A percentile compares a stretch with the other conserved stretches of the same genome.
phyloP scores from a whole-genome alignment of 2,797 vertebrate species.

The Aplochiton taeniatus region DNA sequence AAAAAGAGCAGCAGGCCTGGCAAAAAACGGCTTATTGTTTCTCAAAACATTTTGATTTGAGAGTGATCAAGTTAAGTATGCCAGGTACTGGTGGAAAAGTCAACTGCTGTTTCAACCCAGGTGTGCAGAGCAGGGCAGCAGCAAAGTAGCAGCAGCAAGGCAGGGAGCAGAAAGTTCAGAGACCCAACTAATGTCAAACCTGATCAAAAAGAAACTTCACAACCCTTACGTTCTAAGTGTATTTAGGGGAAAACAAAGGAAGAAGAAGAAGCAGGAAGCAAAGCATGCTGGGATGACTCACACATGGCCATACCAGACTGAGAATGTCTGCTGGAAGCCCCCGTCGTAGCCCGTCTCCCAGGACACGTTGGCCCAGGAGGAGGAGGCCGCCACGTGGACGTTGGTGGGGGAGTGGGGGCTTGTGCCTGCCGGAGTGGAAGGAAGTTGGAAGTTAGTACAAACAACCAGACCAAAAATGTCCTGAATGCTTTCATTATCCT shows the following conservation, averaged over 20 bases:
- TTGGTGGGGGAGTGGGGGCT: constrained; percentile 92
- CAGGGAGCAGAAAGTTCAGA: constrained; percentile 32
- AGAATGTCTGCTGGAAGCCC: constrained; percentile 98
- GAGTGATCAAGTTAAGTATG: too few relatives aligned
- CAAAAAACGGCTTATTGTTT: not conserved
- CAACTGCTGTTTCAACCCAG: constrained; percentile 16
- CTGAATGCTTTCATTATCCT: too few relatives aligned
- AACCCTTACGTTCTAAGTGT: too few relatives aligned
- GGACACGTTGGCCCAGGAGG: constrained; percentile 94
- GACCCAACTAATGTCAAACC: not conserved
- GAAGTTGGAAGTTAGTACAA: constrained; percentile 14
- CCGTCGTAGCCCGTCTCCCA: constrained; percentile 96
- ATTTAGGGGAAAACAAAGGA: constrained; percentile 43
- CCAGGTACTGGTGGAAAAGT: not conserved
- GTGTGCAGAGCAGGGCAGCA: constrained; percentile 36
- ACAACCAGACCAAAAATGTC: too few relatives aligned
- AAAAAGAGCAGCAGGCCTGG: not conserved
- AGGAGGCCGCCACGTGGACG: constrained; percentile 86
- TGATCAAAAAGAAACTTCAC: too few relatives aligned
- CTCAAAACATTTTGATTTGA: not conserved
- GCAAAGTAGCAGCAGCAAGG: constrained; percentile 46
- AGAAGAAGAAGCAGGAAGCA: constrained; percentile 88
- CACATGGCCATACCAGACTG: constrained; percentile 99
- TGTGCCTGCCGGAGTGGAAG: constrained; percentile 80
- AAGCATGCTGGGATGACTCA: constrained; percentile 99